Percentiles rank a stretch among this genome's conserved stretches.
These are phyloP conservation scores for Ooceraea biroi DNA, from an alignment of 1,140 invertebrate genomes.

Conservation along the genomic window DNA sequence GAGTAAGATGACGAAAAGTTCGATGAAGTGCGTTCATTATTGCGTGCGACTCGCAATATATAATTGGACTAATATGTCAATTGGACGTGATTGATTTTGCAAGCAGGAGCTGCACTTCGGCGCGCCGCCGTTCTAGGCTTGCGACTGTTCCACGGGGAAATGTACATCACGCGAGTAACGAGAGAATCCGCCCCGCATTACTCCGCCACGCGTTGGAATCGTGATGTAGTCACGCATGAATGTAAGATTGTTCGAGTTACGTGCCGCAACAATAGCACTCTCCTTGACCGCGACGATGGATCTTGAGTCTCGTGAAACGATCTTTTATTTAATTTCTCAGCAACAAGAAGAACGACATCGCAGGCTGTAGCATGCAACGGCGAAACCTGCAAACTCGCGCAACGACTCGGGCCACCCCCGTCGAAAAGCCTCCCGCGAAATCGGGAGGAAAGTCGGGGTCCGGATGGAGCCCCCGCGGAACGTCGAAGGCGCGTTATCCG, in stretches of 20 bases:
- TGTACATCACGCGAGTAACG: no score
- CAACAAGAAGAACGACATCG: no score
- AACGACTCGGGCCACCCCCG: not conserved
- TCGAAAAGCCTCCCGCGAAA: not conserved
- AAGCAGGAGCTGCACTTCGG: conserved; percentile 17
- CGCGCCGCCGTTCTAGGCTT: not conserved
- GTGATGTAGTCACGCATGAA: no score
- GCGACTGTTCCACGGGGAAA: not conserved
- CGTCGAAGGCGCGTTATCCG: conserved; percentile 27
- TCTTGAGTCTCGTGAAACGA: no score
- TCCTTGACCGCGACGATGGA: no score
- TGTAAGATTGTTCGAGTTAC: no score
- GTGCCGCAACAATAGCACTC: no score
- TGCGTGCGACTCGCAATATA: conserved; percentile 34
- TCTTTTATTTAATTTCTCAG: no score
- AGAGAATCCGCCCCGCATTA: no score
- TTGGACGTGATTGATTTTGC: conserved; percentile 44
- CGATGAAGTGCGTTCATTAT: not conserved
- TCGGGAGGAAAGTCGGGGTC: not conserved
- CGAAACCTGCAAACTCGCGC: not conserved
- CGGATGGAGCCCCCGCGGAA: not conserved
- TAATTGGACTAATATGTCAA: conserved; percentile 53
- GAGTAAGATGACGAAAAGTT: no score
- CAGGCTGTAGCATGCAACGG: no score
- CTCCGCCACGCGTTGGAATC: no score